A percentile compares a stretch with the other conserved stretches of the same genome.
Conservation (phyloP, 2,797 vertebrate species). For the Mallotus villosus region DNA sequence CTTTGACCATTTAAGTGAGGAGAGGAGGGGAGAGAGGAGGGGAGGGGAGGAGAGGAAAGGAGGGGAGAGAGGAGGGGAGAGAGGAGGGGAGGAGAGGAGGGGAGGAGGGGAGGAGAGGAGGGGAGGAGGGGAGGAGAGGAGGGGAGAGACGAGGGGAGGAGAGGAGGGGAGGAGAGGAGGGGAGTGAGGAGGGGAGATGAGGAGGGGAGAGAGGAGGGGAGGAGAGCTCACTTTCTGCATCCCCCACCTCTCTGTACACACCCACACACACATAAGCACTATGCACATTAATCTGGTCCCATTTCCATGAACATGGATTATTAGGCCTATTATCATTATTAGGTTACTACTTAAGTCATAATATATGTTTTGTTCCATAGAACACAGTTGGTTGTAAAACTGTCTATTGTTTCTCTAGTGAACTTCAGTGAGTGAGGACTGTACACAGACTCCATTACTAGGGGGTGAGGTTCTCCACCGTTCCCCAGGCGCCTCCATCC, state of each 20-base stretch:
- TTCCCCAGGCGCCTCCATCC: slow-evolving; percentile 30
- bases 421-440: slow-evolving; percentile 20
- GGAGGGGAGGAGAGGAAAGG: neutral
- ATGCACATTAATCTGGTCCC: too few relatives aligned
- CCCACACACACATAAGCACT: too few relatives aligned
- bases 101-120: neutral
- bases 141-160: neutral
- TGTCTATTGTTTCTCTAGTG: neutral
- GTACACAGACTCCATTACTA: slow-evolving; percentile 33
- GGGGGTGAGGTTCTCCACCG: slow-evolving; percentile 37
- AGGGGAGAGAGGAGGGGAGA: neutral
- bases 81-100: neutral
- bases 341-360: too few relatives aligned
- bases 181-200: too few relatives aligned
- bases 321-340: too few relatives aligned
- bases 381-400: neutral
- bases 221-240: neutral
- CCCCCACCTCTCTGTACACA: too few relatives aligned
- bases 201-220: neutral
- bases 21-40: slow-evolving; percentile 30
- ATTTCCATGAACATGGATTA: too few relatives aligned
- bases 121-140: neutral
- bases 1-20: slow-evolving; percentile 37
- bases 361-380: too few relatives aligned
- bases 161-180: neutral